These are phyloP conservation scores for Thamnaconus septentrionalis DNA, from an alignment of 2,113 vertebrate species.

Conservation along the genomic window DNA sequence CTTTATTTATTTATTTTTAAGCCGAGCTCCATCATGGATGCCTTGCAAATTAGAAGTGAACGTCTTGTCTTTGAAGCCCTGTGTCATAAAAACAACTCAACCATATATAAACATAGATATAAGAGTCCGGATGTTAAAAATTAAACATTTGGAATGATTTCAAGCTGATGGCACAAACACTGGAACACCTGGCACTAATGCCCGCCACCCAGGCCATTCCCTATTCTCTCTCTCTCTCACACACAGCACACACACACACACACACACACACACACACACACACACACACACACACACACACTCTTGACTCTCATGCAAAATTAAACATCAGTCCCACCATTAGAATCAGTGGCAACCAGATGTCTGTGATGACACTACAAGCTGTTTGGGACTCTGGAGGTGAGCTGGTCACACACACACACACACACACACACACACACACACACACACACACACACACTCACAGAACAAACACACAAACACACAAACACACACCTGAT, in stretches of 20 bases:
- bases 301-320: constrained; percentile 36
- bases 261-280: constrained; percentile 5
- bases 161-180: no score
- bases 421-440: background rate
- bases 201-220: no score
- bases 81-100: no score
- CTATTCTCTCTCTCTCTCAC: constrained; percentile 13
- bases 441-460: constrained; percentile 10
- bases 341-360: constrained; percentile 53
- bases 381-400: constrained; percentile 53
- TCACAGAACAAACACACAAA: no score
- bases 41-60: background rate
- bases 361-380: constrained; percentile 53
- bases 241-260: background rate
- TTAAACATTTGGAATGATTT: no score
- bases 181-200: no score
- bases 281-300: constrained; percentile 15
- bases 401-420: constrained; percentile 3
- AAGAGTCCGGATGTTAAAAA: no score
- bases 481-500: constrained; percentile 8
- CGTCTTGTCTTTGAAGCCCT: no score
- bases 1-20: no score
- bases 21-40: constrained; percentile 5
- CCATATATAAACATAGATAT: no score
- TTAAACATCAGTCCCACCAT: constrained; percentile 53